Base-by-base conservation (phyloP, 2,797 vertebrate species). In the Sebastes cheni region DNA sequence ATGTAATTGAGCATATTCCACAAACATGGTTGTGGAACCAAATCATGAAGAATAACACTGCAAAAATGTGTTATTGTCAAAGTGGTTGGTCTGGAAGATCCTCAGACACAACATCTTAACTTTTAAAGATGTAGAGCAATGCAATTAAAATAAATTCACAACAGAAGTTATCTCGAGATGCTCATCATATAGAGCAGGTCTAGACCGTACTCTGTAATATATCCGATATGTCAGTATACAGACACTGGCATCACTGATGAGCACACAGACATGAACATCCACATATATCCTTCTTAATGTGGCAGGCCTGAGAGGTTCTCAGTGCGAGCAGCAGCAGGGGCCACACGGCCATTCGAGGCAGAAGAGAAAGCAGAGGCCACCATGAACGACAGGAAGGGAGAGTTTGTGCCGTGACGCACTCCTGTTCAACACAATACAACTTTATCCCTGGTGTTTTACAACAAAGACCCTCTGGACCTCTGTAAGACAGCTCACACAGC, bases 321-420 rank as follows among this genome's bases (percentile, higher is more conserved):
- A 50, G 67, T 7, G 2, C 4, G 22, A 74, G 67, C 67, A 75
- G 58, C 59, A 34, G 27, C 5, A 8, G 61, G 25, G 29, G 67
- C 71, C 50, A 29, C 62, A 71, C 42, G 3, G 75, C 62, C n/a
- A 61, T 67, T 75, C 29, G 14, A 58, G 66, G 55, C 81, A 74
- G 66, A 77, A 75, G 59, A 82, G 67, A 79, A 67, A 79, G 74
- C 55, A 68, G 73, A 78, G 83, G 64, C 84, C 59, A 71, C 34
- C 72, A 42, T 20, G 46, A 83, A 65, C 46, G 67, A 77, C 92
- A 92, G 92, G 91, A 92, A 93, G 87, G 87, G 84, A 92, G 89
- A 72, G 81, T 87, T 86, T 87, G 70, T 69, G 72, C 81, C 25
- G 70, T 89, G 88, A 92, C 83, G 83, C 79, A 86, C 81, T 62